These are phyloP conservation scores for Platichthys stellatus DNA, from an alignment of 2,113 vertebrate species.

Conservation along the genomic window DNA sequence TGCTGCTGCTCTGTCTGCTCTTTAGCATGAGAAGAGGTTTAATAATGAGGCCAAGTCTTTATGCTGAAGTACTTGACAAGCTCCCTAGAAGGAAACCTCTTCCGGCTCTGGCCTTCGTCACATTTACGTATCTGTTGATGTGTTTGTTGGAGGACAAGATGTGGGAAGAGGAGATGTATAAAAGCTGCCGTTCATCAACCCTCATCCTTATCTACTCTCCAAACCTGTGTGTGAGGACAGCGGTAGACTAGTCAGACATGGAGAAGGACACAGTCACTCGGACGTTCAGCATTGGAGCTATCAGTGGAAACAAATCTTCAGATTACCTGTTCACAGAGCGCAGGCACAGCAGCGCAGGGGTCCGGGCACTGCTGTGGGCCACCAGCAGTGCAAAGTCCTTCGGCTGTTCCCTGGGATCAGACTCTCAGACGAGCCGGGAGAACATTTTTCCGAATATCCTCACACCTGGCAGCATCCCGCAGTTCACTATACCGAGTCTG, in stretches of 20 bases:
- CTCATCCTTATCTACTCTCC: neutral
- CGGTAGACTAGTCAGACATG: slow-evolving; percentile 44
- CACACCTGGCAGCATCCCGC: slow-evolving; percentile 81
- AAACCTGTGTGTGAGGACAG: neutral
- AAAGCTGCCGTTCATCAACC: slow-evolving; percentile 36
- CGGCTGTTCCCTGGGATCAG: slow-evolving; percentile 62
- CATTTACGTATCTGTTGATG: slow-evolving; percentile 53
- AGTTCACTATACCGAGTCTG: slow-evolving; percentile 83
- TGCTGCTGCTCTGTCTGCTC: slow-evolving; percentile 12
- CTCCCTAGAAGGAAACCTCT: slow-evolving; percentile 58
- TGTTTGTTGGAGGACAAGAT: slow-evolving; percentile 3
- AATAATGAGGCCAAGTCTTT: slow-evolving; percentile 25
- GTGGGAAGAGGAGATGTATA: slow-evolving; percentile 43
- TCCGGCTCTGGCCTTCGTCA: slow-evolving; percentile 61
- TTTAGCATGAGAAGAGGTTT: slow-evolving; percentile 65
- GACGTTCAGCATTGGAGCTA: slow-evolving; percentile 69
- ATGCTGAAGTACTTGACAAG: slow-evolving; percentile 26
- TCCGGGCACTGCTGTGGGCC: slow-evolving; percentile 71
- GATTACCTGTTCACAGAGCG: slow-evolving; percentile 48
- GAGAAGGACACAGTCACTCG: slow-evolving; percentile 64
- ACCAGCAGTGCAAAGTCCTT: slow-evolving; percentile 58
- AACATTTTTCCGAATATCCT: slow-evolving; percentile 72
- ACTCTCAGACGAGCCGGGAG: slow-evolving; percentile 66
- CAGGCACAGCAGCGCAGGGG: slow-evolving; percentile 72
- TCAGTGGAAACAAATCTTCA: slow-evolving; percentile 39